Evolutionary conservation across 2,888 invertebrate genomes (phyloP), one percentile per base, ranked within the genome.

Genomic region (Hofmannophila pseudospretella): DNA sequence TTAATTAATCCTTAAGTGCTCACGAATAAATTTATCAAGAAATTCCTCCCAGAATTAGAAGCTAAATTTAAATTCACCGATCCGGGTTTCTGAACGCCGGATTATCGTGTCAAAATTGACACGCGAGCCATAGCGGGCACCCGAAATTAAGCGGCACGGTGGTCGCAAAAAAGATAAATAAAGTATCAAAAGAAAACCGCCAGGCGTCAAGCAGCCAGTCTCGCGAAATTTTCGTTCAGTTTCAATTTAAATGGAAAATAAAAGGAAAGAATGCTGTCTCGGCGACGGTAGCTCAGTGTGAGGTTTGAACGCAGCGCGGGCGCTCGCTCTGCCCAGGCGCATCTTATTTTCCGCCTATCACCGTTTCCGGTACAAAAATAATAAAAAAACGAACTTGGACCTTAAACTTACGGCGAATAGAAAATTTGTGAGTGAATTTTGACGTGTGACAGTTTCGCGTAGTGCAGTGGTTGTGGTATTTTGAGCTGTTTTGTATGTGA

Each of bases 71-170:
- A 35, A 32, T 23, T 27, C 28, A 36, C 46, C 25, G 25, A 25
- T 25, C 39, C 44, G 46, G 54, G 45, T 49, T 49, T 45, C 43
- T 39, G 43, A 42, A 45, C 42, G 45, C 41, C 52, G 70, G 75
- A 76, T 78, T 73, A 75, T 63, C 66, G 60, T 66, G 75, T 78
- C 80, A 75, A 61, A 64, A 49, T 47, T 73, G 79, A 75, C 77
- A 61, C 47, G 65, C 54, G 44, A 20, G 26, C 8, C 31, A 36
- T 33, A 42, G 58, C 65, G 20, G 33, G 30, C 14, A 16, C 53
- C 58, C 61, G 51, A 53, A 72, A 73, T 73, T 73, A 72, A 67
- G 55, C 51, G 54, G 58, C 48, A 20, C 50, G 62, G 67, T 65
- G 62, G 67, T 64, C 59, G 54, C 47, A 42, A 42, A 42, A 45